These are phyloP conservation scores for Corythoichthys intestinalis DNA, from an alignment of 2,113 vertebrate genomes.

Conservation along the genomic window DNA sequence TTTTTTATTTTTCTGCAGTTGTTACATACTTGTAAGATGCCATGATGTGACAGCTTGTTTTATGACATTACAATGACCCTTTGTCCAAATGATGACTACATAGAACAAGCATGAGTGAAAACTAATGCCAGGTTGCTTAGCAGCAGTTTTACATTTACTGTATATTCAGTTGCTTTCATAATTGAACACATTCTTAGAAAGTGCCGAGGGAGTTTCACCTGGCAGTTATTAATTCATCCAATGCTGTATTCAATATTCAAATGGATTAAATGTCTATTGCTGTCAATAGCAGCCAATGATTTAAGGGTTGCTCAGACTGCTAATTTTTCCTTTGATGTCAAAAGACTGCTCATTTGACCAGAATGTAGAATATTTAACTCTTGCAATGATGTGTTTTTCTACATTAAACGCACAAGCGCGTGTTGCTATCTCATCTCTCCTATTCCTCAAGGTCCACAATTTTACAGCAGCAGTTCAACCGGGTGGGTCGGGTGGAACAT, in stretches of 20 bases:
- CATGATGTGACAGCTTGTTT: neutral
- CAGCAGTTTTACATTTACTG: neutral
- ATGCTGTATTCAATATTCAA: too few species aligned
- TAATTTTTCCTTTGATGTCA: neutral
- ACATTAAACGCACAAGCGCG: neutral
- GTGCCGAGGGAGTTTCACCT: neutral
- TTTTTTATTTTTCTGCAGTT: neutral
- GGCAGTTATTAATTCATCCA: neutral
- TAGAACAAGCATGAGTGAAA: neutral
- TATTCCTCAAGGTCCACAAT: constrained; percentile 81
- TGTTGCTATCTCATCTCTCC: neutral
- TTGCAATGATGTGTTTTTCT: neutral
- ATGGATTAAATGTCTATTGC: too few species aligned
- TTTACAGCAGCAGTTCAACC: constrained; percentile 96
- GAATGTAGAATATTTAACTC: neutral
- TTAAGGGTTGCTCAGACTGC: neutral
- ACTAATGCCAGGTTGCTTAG: neutral
- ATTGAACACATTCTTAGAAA: neutral
- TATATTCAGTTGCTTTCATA: neutral
- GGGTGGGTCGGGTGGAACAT: constrained; percentile 88
- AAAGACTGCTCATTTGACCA: neutral
- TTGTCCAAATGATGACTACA: neutral
- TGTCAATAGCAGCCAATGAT: neutral
- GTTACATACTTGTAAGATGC: neutral
- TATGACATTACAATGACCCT: neutral